phyloP scores from a whole-genome alignment of 2,113 vertebrate genomes.

The Varanus salvator region DNA sequence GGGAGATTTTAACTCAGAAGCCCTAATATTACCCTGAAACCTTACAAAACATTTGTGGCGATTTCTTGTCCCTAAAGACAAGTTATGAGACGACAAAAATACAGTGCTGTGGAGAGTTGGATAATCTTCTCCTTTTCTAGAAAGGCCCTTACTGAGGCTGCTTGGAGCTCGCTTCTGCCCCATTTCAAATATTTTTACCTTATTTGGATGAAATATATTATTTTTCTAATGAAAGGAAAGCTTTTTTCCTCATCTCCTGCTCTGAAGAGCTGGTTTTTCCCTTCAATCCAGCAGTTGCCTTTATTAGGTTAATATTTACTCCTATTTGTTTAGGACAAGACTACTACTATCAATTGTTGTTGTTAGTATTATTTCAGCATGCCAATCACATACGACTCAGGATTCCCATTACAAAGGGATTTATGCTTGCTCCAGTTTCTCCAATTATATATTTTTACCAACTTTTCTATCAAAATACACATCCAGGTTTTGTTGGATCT shows the following conservation, averaged over 20 bases:
- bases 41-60: conserved; percentile 43
- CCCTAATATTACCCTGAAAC: conserved; percentile 16
- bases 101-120: conserved; percentile 73
- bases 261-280: conserved; percentile 72
- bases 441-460: not conserved
- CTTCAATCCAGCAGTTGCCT: conserved; percentile 78
- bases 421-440: not conserved
- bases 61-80: conserved; percentile 67
- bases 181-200: conserved; percentile 89
- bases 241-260: conserved; percentile 49
- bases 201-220: conserved; percentile 89
- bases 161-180: conserved; percentile 81
- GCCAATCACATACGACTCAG: conserved; percentile 59
- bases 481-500: not conserved
- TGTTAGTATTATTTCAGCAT: conserved; percentile 57
- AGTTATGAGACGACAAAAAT: conserved; percentile 62
- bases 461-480: not conserved
- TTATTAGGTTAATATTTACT: conserved; percentile 81
- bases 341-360: conserved; percentile 23
- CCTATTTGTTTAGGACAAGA: conserved; percentile 79
- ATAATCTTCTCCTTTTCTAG: conserved; percentile 79
- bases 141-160: conserved; percentile 54
- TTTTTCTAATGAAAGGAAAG: conserved; percentile 86
- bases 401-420: conserved; percentile 43
- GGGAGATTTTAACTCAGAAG: conserved; percentile 37